phyloP scores from a whole-genome alignment of 2,888 invertebrate species.

The Oscheius sp. region DNA sequence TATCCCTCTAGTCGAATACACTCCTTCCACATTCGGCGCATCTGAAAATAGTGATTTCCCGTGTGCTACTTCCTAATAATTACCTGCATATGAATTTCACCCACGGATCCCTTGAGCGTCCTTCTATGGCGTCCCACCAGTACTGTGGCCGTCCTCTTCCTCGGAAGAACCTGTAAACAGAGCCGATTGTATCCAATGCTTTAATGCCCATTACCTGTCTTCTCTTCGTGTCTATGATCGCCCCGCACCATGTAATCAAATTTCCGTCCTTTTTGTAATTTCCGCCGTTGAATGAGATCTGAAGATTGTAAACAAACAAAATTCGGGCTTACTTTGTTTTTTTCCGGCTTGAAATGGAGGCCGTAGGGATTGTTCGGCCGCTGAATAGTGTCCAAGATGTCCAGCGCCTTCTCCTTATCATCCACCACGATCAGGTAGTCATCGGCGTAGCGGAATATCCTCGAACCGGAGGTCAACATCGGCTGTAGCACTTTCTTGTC shows the following conservation, averaged over 20 bases:
- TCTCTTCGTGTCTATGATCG: slow-evolving; percentile 23
- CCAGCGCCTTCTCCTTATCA: slow-evolving; percentile 26
- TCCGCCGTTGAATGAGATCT: slow-evolving; percentile 21
- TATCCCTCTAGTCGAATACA: background rate
- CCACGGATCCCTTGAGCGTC: too few relatives aligned
- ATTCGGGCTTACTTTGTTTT: slow-evolving; percentile 21
- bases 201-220: background rate
- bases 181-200: too few relatives aligned
- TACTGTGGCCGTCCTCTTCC: background rate
- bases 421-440: slow-evolving; percentile 32
- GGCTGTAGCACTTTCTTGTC: slow-evolving; percentile 10
- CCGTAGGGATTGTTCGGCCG: slow-evolving; percentile 26
- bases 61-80: too few relatives aligned
- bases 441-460: slow-evolving; percentile 37
- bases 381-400: slow-evolving; percentile 28
- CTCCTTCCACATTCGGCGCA: slow-evolving; percentile 6
- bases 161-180: slow-evolving; percentile 14
- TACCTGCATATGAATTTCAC: too few relatives aligned
- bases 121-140: too few relatives aligned
- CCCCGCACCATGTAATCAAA: slow-evolving; percentile 25
- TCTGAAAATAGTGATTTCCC: background rate
- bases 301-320: background rate
- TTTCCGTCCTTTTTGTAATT: background rate
- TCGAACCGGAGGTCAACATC: slow-evolving; percentile 6
- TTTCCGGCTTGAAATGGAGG: slow-evolving; percentile 27